phyloP scores from a whole-genome alignment of 2,797 vertebrate species.

The Leptoclinus maculatus region DNA sequence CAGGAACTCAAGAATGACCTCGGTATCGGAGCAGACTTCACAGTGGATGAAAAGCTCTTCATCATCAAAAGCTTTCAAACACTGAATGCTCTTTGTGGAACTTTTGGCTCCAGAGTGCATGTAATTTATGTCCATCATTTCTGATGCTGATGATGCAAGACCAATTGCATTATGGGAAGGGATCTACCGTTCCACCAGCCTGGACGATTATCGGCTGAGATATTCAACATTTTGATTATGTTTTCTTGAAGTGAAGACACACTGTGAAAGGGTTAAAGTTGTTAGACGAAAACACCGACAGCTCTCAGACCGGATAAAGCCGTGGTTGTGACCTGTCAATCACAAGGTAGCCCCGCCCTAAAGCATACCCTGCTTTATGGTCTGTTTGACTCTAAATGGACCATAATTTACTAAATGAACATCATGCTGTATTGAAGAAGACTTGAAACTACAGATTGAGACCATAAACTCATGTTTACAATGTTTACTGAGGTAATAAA shows the following conservation, averaged over 20 bases:
- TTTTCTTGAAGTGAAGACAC: background rate
- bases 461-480: too few relatives aligned
- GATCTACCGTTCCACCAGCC: background rate
- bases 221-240: background rate
- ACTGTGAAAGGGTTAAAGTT: background rate
- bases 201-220: background rate
- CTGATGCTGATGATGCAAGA: constrained; percentile 1
- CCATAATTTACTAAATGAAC: too few relatives aligned
- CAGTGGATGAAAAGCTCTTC: constrained; percentile 35
- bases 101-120: background rate
- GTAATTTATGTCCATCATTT: background rate
- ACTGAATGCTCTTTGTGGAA: constrained; percentile 12
- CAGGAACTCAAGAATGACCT: constrained; percentile 18
- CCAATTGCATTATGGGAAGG: background rate
- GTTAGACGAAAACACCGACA: too few relatives aligned
- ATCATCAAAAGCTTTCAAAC: constrained; percentile 36
- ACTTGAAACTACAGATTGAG: background rate
- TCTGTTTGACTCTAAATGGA: too few relatives aligned
- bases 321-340: too few relatives aligned
- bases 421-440: background rate
- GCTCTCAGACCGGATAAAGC: too few relatives aligned
- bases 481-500: too few relatives aligned
- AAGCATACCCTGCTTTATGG: too few relatives aligned
- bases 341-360: too few relatives aligned
- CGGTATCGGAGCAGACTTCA: constrained; percentile 15